Evolutionary conservation across 2,888 invertebrate genomes (phyloP), one percentile per base, ranked within the genome.

Genomic region (Ypsolopha sequella): DNA sequence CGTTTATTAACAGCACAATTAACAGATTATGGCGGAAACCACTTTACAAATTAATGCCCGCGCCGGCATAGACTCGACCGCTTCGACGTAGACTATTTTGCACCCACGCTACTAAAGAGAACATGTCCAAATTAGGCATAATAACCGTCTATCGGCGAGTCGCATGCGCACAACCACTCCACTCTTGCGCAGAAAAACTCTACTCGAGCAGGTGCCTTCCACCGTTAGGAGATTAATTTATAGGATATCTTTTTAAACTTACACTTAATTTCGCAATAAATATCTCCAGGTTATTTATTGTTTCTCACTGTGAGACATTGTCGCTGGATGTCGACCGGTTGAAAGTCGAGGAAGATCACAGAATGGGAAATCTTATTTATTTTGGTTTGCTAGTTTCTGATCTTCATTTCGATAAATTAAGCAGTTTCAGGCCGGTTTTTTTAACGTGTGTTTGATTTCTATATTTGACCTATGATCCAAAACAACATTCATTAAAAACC

Each of bases 211-310:
- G 36, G 43, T 33, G 47, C 36, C 45, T 9, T 13, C 8, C 11
- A 47, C 47, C 36, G 47, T 47, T 47, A 47, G 47, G 13, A 47
- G n/a, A 47, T 36, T 36, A 47, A 47, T 35, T 38, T 47, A 47
- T 13, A 47, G 36, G 11, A 10, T 36, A 10, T n/a, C 14, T 36
- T 1, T 7, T 47, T 11, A 8, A 36, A 47, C 14, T 11, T 36
- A 36, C 36, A 33, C 47, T 36, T 47, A 47, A 47, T 10, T 33
- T 36, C 47, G 47, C 47, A 14, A 38, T 47, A 47, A 47, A 38
- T 35, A 9, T 47, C 36, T 9, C 10, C 1, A 11, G 6, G 36
- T 47, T 36, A 47, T 36, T 36, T 47, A 47, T 38, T 36, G 36
- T 11, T 13, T 38, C 36, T 47, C 36, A 36, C 14, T 36, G 9